Evolutionary conservation across 2,888 invertebrate species (phyloP).

Genomic region (Microctonus hyperodae): DNA sequence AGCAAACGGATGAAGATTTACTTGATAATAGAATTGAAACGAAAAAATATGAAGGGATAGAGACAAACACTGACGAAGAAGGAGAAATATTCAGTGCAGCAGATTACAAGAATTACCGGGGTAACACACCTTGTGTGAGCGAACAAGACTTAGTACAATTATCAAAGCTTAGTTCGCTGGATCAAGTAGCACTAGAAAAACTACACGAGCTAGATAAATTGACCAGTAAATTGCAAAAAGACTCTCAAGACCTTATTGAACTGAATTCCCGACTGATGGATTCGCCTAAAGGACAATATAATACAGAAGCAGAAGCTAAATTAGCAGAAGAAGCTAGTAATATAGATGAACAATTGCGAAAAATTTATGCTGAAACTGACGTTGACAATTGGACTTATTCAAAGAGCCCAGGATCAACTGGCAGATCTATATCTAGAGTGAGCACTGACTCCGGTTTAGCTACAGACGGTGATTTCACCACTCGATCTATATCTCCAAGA

Average conservation of each 20-base stretch:
- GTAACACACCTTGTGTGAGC: constrained; percentile 77
- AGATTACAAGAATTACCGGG: constrained; percentile 81
- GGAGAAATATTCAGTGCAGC: constrained; percentile 76
- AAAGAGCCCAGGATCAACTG: constrained; percentile 68
- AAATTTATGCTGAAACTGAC: constrained; percentile 71
- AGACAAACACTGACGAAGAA: constrained; percentile 65
- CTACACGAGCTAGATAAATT: constrained; percentile 80
- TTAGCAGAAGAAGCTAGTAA: constrained; percentile 72
- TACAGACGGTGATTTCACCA: constrained; percentile 69
- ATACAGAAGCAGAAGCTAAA: constrained; percentile 68
- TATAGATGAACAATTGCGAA: constrained; percentile 74
- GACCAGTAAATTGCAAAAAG: constrained; percentile 79
- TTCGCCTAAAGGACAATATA: constrained; percentile 66
- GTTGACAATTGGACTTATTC: constrained; percentile 75
- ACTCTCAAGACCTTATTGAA: constrained; percentile 79
- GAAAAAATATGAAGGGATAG: constrained; percentile 39
- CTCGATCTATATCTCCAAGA: constrained; percentile 59
- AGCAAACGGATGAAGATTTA: constrained; percentile 42
- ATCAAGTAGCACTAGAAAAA: constrained; percentile 80
- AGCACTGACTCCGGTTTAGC: constrained; percentile 68
- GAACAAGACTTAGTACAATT: constrained; percentile 81
- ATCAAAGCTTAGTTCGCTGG: constrained; percentile 77
- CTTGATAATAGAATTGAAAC: constrained; percentile 38
- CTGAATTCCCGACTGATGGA: constrained; percentile 75
- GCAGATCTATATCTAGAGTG: constrained; percentile 58